A percentile compares a stretch with the other conserved stretches of the same genome.
Conservation (phyloP, 92 coral and sea anemone genomes). For the Pocillopora meandrina region DNA sequence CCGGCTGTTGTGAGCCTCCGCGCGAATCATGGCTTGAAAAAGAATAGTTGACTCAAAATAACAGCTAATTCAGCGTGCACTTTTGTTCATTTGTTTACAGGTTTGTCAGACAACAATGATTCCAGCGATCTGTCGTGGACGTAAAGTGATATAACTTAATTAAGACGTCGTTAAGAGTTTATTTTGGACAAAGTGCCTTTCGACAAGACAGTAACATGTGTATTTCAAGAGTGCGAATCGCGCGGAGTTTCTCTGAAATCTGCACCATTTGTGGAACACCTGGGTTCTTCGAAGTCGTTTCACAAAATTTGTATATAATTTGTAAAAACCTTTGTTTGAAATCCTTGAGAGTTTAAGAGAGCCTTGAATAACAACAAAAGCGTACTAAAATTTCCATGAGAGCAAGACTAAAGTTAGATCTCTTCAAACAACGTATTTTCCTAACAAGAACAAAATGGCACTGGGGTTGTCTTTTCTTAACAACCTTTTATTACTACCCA, state of each 20-base stretch:
- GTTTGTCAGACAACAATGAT: slow-evolving; percentile 15
- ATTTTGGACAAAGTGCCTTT: not conserved
- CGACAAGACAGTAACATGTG: slow-evolving; percentile 32
- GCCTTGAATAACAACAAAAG: slow-evolving; percentile 9
- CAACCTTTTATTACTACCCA: not conserved
- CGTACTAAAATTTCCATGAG: not conserved
- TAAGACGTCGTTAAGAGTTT: slow-evolving; percentile 36
- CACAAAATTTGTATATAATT: slow-evolving; percentile 28
- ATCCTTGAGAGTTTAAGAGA: slow-evolving; percentile 16
- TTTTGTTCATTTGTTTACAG: slow-evolving; percentile 22
- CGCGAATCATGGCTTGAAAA: not conserved
- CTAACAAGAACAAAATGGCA: not conserved
- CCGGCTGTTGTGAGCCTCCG: not conserved
- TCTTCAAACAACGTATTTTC: not conserved
- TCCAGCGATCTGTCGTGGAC: not conserved
- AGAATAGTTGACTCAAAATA: not conserved
- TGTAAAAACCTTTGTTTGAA: slow-evolving; percentile 29
- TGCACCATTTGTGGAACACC: slow-evolving; percentile 28
- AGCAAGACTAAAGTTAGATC: not conserved
- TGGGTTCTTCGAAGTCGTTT: slow-evolving; percentile 19
- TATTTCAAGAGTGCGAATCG: not conserved
- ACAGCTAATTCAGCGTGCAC: not conserved
- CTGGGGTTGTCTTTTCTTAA: not conserved
- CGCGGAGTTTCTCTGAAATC: slow-evolving; percentile 7
- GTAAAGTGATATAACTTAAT: slow-evolving; percentile 25